Base-by-base conservation (phyloP, 1,140 invertebrate genomes). In the Centruroides sculpturatus region DNA sequence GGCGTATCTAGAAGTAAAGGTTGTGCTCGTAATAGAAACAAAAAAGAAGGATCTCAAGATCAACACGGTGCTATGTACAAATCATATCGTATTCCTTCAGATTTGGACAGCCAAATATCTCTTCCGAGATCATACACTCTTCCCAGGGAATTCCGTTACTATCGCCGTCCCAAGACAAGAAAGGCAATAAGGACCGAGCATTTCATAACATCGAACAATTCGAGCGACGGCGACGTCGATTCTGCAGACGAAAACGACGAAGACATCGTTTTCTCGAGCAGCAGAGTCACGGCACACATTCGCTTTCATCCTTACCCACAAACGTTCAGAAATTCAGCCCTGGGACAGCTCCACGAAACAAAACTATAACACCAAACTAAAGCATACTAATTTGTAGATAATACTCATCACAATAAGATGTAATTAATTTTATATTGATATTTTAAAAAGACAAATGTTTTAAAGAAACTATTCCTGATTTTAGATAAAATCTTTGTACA, bases 141-240 rank as follows among this genome's bases (percentile, higher is more conserved):
- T 11, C 87, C 87, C 0, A 80, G 86, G 36, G 85, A 90, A 73
- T 89, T 89, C 71, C 85, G 86, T 66, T 89, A 88, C 73, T 86
- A 85, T 57, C 51, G 63, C 0, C 50, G 83, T 60, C 78, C 75
- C 9, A 77, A 74, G 61, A 71, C 73, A 50, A 73, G 73, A 65
- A 81, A 80, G 69, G 69, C 79, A 47, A 74, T 77, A 3, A 70
- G 78, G 13, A 62, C 77, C 3, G 79, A 82, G 59, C 82, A 83
- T 70, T 83, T 84, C 69, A 74, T 87, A 13, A 81, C 84, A 36
- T 88, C 85, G 53, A 89, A 85, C 8, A 89, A 89, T 69, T 89
- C 86, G 68, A 88, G 86, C 69, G 87, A 89, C 72, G 87, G 87
- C 84, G 73, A 73, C 57, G 71, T 72, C 3, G 71, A 72, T 63